Conservation (phyloP, 1,140 invertebrate species). For the Cepaea nemoralis region DNA sequence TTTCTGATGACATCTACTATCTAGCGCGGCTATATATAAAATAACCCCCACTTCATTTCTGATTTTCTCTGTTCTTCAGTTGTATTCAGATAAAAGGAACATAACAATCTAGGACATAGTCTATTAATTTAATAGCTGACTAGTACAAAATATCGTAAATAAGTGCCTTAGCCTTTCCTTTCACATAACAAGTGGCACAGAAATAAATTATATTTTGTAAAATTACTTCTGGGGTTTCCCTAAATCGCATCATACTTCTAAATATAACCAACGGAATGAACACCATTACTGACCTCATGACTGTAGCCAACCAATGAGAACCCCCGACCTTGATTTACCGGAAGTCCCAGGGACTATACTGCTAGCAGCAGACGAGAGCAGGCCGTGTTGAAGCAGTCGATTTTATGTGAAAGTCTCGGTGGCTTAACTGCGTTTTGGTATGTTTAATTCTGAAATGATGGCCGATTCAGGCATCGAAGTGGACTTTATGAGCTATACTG, state of each 20-base stretch:
- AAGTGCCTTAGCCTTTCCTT: too few relatives aligned
- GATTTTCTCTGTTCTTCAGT: too few relatives aligned
- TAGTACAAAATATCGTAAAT: too few relatives aligned
- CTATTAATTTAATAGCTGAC: too few relatives aligned
- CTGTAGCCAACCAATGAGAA: not conserved
- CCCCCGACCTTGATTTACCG: not conserved
- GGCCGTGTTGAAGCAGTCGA: not conserved
- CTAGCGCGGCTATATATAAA: too few relatives aligned
- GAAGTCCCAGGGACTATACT: not conserved
- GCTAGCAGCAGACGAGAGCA: not conserved
- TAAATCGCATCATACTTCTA: constrained; percentile 1
- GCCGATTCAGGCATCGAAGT: constrained; percentile 40
- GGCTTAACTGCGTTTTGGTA: not conserved
- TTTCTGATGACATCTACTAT: too few relatives aligned
- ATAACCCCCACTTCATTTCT: too few relatives aligned
- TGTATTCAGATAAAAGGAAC: too few relatives aligned
- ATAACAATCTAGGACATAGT: too few relatives aligned
- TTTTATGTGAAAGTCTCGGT: not conserved
- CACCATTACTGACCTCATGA: constrained; percentile 5
- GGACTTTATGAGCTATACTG: constrained; percentile 21
- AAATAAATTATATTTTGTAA: too few relatives aligned
- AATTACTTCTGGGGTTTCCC: constrained; percentile 14
- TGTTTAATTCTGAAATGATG: constrained; percentile 33
- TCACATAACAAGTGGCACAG: too few relatives aligned
- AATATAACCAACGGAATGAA: not conserved